Conservation (phyloP, 2,113 vertebrate species). For the Podarcis raffonei region DNA sequence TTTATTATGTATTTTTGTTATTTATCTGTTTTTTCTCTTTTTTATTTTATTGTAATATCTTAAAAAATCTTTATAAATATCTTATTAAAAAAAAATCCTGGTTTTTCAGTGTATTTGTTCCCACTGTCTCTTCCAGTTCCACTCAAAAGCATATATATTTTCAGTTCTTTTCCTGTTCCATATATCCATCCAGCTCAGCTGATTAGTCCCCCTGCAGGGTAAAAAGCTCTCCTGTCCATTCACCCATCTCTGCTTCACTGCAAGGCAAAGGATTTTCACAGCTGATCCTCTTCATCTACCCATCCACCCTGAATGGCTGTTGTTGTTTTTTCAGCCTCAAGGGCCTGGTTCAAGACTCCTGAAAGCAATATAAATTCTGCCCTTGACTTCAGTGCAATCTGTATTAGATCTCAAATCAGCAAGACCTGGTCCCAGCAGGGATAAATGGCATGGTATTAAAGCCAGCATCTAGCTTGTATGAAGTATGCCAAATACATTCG, state of each 20-base stretch:
- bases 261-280: slow-evolving; percentile 1
- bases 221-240: not conserved
- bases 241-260: fast-evolving
- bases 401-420: not conserved
- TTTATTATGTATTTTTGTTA: no score
- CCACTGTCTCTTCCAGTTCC: fast-evolving
- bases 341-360: not conserved
- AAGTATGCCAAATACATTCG: not conserved
- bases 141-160: not conserved
- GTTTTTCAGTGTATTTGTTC: not conserved
- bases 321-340: not conserved
- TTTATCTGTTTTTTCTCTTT: no score
- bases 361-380: not conserved
- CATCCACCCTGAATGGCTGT: not conserved
- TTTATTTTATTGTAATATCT: no score
- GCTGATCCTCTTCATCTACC: not conserved
- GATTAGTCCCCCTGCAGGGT: not conserved
- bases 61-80: no score
- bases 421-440: not conserved
- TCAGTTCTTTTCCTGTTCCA: not conserved
- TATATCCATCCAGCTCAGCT: not conserved
- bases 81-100: no score
- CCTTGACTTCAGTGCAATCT: not conserved
- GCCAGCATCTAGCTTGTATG: not conserved
- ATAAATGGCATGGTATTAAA: not conserved